Evolutionary conservation across 2,888 invertebrate genomes (phyloP).

Genomic region (Glyphotaelius pellucidus): DNA sequence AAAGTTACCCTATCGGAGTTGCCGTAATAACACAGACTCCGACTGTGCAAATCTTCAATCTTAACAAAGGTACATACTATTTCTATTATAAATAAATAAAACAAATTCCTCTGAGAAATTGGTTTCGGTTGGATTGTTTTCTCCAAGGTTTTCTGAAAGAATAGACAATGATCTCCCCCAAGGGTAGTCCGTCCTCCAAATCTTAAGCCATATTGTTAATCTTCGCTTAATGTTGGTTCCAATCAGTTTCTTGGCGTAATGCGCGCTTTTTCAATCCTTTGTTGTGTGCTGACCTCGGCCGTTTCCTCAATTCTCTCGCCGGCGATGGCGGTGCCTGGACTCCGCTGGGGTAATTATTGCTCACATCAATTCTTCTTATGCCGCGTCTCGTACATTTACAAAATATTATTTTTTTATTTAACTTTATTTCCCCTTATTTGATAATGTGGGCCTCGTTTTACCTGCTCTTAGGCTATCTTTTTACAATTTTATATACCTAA

Average conservation of each 20-base stretch:
- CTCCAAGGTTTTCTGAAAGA: conserved; percentile 44
- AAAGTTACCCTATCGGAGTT: too few relatives aligned
- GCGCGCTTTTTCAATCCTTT: conserved; percentile 45
- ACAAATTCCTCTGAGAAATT: neutral
- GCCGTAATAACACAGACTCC: too few relatives aligned
- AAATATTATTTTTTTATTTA: neutral
- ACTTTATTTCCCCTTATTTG: too few relatives aligned
- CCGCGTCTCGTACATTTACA: neutral
- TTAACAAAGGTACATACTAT: neutral
- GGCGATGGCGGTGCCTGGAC: neutral
- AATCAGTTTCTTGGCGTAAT: conserved; percentile 24
- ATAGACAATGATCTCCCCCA: conserved; percentile 54
- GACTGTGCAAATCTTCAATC: too few relatives aligned
- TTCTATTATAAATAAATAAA: neutral
- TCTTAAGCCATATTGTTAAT: conserved; percentile 60
- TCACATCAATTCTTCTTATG: neutral
- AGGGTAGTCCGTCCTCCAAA: conserved; percentile 59
- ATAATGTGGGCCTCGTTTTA: too few relatives aligned
- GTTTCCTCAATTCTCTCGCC: conserved; percentile 40
- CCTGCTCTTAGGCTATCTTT: too few relatives aligned
- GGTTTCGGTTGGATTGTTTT: conserved; percentile 27
- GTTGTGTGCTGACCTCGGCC: conserved; percentile 46
- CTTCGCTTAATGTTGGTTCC: conserved; percentile 4
- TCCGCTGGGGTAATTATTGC: neutral
- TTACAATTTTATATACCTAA: too few relatives aligned